Evolutionary conservation across 2,113 vertebrate species (phyloP).

Genomic region (Gobius niger): DNA sequence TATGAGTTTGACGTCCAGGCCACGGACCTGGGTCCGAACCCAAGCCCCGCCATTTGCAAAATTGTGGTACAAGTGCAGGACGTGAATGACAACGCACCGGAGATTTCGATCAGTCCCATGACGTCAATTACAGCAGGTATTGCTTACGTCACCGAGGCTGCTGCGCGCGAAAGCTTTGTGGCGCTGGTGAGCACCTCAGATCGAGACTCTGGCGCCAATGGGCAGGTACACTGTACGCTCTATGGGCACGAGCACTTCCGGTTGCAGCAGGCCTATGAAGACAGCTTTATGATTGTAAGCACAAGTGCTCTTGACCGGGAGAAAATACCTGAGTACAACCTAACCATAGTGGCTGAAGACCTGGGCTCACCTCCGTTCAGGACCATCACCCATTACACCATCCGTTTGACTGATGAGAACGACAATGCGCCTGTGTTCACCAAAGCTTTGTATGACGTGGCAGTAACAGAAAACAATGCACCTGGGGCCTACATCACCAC

Average conservation of each 20-base stretch:
- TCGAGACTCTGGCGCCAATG: slow-evolving; percentile 88
- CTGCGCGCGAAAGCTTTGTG: slow-evolving; percentile 89
- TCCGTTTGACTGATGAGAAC: slow-evolving; percentile 88
- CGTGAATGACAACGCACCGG: slow-evolving; percentile 93
- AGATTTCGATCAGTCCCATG: slow-evolving; percentile 91
- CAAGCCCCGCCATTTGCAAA: slow-evolving; percentile 86
- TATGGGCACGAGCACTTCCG: slow-evolving; percentile 91
- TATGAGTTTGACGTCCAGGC: slow-evolving; percentile 94
- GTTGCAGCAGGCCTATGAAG: slow-evolving; percentile 92
- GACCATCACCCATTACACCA: slow-evolving; percentile 86
- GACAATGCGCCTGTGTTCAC: slow-evolving; percentile 88
- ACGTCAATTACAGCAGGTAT: slow-evolving; percentile 79
- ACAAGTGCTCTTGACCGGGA: slow-evolving; percentile 86
- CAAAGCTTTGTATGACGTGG: slow-evolving; percentile 84
- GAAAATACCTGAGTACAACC: slow-evolving; percentile 89
- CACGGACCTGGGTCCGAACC: slow-evolving; percentile 87
- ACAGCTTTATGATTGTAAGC: slow-evolving; percentile 94
- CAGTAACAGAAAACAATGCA: slow-evolving; percentile 87
- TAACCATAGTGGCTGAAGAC: slow-evolving; percentile 92
- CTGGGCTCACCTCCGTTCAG: slow-evolving; percentile 86
- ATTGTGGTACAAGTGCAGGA: slow-evolving; percentile 91
- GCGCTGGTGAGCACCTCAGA: slow-evolving; percentile 94
- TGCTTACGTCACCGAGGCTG: slow-evolving; percentile 83
- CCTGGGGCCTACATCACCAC: slow-evolving; percentile 88
- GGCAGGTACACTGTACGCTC: slow-evolving; percentile 91